Conservation (phyloP, 1,140 invertebrate species). For the Drosophila melanogaster region Release_6_plus_ISO1_MT NC_004354.4:16670001-16670500, state of each 20-base stretch:
- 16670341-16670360: slow-evolving; percentile 29
- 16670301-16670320: slow-evolving; percentile 49
- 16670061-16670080: slow-evolving; percentile 78
- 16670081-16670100: slow-evolving; percentile 65
- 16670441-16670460: too few species aligned
- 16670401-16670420: too few species aligned
- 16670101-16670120: slow-evolving; percentile 60
- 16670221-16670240: neutral
- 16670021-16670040: neutral
- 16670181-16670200: too few species aligned
- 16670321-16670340: slow-evolving; percentile 58
- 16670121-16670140: slow-evolving; percentile 38
- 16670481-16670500: too few species aligned
- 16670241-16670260: neutral
- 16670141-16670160: slow-evolving; percentile 2
- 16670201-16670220: neutral
- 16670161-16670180: too few species aligned
- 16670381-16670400: neutral
- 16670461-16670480: too few species aligned
- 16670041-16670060: slow-evolving; percentile 65
- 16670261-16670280: neutral
- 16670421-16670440: too few species aligned
- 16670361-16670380: slow-evolving; percentile 15
- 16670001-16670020: slow-evolving; percentile 24
- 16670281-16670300: slow-evolving; percentile 12